Base-by-base conservation (phyloP, 2,797 vertebrate genomes). In the Poeciliopsis turneri region DNA sequence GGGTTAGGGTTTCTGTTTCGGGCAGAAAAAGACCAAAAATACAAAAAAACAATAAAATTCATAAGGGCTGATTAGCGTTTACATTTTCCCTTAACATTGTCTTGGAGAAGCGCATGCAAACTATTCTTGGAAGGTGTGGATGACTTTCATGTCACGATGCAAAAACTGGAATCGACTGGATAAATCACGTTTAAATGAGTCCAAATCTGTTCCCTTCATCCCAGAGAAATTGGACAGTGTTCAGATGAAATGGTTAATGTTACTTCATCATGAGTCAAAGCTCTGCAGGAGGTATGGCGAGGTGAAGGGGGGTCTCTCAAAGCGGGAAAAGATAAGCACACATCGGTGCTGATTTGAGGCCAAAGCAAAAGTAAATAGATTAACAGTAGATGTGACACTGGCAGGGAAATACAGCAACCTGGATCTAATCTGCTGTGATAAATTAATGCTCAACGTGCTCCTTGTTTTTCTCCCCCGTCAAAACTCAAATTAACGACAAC, bases 401-500 rank as follows among this genome's bases (percentile, higher is more conserved):
- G 23, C 25, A 45, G 41, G 41, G 43, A 39, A 73, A 53, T 41
- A 9, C 23, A n/a, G 23, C 49, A 53, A 25, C 30, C 33, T 68
- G 64, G 64, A 68, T 41, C 64, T 68, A 41, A 68, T 68, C 12
- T 25, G 10, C 4, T 25, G 20, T 1, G 10, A 39, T 10, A 39
- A 41, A 41, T 68, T 41, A 25, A 33, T 25, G 64, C 39, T 68
- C 6, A 13, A 41, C 64, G 25, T 11, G 2, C 33, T 68, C 36
- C 64, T 68, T 11, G 36, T 41, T 41, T 66, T 39, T 47, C 23
- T 13, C 51, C 20, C 18, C 36, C 20, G 18, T 68, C 43, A 57
- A 49, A 70, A 36, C 43, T 80, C 46, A 72, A 5, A 75, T 70
- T 45, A 57, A 69, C 81, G 70, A 46, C 33, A 16, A 72, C 3